Evolutionary conservation across 1,140 invertebrate genomes (phyloP), one percentile per base, ranked within the genome.

Genomic region (Diachasmimorpha longicaudata): DNA sequence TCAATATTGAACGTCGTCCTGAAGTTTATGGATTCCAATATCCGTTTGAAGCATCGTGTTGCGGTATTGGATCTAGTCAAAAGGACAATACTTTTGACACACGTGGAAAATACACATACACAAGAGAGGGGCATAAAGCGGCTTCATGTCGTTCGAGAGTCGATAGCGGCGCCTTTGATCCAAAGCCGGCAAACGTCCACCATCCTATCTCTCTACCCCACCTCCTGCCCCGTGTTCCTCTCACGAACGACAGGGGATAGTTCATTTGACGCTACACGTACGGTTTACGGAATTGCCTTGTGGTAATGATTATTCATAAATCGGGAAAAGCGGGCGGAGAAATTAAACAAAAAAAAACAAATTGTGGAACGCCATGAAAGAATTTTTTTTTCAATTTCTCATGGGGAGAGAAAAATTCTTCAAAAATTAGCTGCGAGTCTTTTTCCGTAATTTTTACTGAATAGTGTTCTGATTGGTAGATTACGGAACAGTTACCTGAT

Each of bases 131-230:
- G 72, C 68, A 77, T 77, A 77, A 77, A 68, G 44, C 63, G 72
- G 52, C 66, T 68, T 77, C 70, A 74, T 77, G 76, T 77, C 76
- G 71, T 55, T 44, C 11, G 55, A 68, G 42, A 76, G 71, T 70
- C 75, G 76, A 77, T 77, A 77, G 76, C 76, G 76, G 76, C 52
- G 72, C 72, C 76, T 77, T 77, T 77, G 76, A 77, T 77, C 37
- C 73, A 46, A 69, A 77, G 67, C 76, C 76, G 70, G 48, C 72
- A 44, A 44, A 58, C 42, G 67, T 36, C 68, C 42, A 74, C 37
- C 23, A 19, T 16, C 37, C 74, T 70, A 31, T 69, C 66, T 69
- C 31, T 48, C 66, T 8, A 42, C 55, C 46, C 19, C 31, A 23
- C 31, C 52, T 36, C 48, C 37, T 31, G 21, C 42, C 68, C 75